Evolutionary conservation across 1,140 invertebrate species (phyloP).

Genomic region (Rhopalosiphum maidis): DNA sequence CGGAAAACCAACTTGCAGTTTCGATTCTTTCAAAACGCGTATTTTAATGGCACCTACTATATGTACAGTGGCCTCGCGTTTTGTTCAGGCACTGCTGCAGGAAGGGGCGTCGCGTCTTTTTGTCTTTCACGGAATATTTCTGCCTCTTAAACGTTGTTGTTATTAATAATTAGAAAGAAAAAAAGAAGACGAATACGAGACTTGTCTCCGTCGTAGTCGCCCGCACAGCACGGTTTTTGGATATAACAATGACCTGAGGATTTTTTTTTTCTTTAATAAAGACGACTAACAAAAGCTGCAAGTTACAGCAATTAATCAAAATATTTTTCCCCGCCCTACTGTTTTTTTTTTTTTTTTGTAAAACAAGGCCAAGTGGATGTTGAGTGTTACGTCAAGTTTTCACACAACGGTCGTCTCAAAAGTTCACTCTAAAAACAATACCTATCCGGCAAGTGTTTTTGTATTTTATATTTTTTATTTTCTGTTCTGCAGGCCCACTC

Average conservation of each 20-base stretch:
- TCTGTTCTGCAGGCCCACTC: neutral
- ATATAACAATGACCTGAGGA: constrained; percentile 48
- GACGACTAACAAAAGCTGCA: constrained; percentile 52
- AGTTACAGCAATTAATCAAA: constrained; percentile 53
- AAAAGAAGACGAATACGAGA: neutral
- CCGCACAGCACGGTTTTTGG: neutral
- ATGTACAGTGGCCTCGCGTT: neutral
- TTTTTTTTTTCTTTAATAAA: constrained; percentile 54
- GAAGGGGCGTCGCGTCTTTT: constrained; percentile 8
- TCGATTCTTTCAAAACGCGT: constrained; percentile 28
- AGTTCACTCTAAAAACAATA: constrained; percentile 60
- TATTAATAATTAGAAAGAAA: constrained; percentile 53
- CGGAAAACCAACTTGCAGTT: neutral
- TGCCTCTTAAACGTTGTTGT: constrained; percentile 43
- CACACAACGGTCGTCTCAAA: constrained; percentile 46
- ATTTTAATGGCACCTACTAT: constrained; percentile 15
- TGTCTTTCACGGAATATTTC: constrained; percentile 30
- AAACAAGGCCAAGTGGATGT: constrained; percentile 56
- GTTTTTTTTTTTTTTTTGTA: constrained; percentile 20
- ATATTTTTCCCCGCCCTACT: constrained; percentile 20
- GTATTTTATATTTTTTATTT: constrained; percentile 47
- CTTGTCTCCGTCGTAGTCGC: neutral
- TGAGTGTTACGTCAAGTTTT: constrained; percentile 46
- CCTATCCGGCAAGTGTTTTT: constrained; percentile 46
- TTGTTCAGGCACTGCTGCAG: neutral